Conservation (phyloP, 1,140 invertebrate genomes). For the Zaprionus gabonicus region DNA sequence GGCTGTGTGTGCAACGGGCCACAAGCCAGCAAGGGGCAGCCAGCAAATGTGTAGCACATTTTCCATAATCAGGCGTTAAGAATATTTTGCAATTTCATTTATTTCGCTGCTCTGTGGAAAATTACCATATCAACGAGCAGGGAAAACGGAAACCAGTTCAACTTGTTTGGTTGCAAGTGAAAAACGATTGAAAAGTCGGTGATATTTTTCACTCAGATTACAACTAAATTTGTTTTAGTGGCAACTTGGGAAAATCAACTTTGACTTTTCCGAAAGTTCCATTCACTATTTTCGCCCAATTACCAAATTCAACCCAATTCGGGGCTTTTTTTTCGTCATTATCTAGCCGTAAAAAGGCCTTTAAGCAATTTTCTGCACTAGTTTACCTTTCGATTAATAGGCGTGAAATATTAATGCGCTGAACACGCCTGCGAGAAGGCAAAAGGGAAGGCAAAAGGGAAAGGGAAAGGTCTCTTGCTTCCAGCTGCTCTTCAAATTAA, state of each 20-base stretch:
- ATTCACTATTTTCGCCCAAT: conserved; percentile 11
- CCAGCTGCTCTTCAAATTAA: conserved; percentile 36
- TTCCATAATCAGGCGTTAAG: conserved; percentile 79
- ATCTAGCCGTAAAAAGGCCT: conserved; percentile 34
- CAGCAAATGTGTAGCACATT: conserved; percentile 73
- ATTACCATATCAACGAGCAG: conserved; percentile 8
- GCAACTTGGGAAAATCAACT: background rate
- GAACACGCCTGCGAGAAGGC: conserved; percentile 68
- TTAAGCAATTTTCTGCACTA: conserved; percentile 65
- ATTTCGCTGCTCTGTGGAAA: conserved; percentile 34
- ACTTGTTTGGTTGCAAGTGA: conserved; percentile 8
- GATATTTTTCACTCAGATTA: background rate
- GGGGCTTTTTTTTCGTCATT: conserved; percentile 25
- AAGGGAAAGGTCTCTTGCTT: conserved; percentile 49
- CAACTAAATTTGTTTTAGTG: background rate
- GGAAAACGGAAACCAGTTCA: conserved; percentile 40
- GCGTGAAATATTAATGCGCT: conserved; percentile 76
- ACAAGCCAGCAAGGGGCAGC: background rate
- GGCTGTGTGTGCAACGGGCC: conserved; percentile 14
- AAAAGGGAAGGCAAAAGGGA: conserved; percentile 6
- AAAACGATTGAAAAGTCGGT: too few relatives aligned
- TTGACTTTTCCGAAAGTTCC: background rate
- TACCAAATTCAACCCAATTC: conserved; percentile 24
- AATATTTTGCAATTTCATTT: conserved; percentile 80
- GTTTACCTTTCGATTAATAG: conserved; percentile 64